Base-by-base conservation (phyloP, 2,888 invertebrate genomes). In the Drosophila tripunctata region DNA sequence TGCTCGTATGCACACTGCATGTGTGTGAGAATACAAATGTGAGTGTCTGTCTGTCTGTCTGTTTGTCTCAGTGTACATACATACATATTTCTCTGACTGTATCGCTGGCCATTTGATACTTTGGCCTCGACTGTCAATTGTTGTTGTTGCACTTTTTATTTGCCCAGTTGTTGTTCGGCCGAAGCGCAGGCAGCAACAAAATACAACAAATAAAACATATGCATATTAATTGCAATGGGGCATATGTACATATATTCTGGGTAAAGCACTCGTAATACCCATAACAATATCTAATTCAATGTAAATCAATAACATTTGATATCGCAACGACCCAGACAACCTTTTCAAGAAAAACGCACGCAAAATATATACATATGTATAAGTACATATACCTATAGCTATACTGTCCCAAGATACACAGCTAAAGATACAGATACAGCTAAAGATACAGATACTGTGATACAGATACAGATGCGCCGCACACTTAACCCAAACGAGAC, bases 401-500 rank as follows among this genome's bases (percentile, higher is more conserved):
- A 21, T 40, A 36, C 31, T 40, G 61, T 67, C 50, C 67, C 51
- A 75, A 70, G 50, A 71, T 55, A 50, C 45, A 38, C 75, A 52
- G 56, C 60, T 45, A 56, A 40, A 65, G 19, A 30, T 48, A 47
- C 19, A 70, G 66, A 63, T 61, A 69, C 62, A 52, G 57, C 47
- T 56, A 48, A 15, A 48, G 58, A 51, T 51, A 51, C 44, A 62
- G 62, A 62, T 55, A 55, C 57, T 14, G 40, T 12, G 56, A 52
- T 56, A 50, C 35, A 40, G 75, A 78, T 75, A 75, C 70, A 84
- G 78, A 80, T 84, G 78, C 82, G 67, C 84, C 80, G 81, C 87
- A 80, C 87, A 82, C 81, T 82, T 82, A 87, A 87, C 81, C 81
- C 85, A 87, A 82, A 84, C 81, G 87, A 87, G 79, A 81, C 82